Evolutionary conservation across 2,888 invertebrate species (phyloP).

Genomic region (Pemphredon lugubris): DNA sequence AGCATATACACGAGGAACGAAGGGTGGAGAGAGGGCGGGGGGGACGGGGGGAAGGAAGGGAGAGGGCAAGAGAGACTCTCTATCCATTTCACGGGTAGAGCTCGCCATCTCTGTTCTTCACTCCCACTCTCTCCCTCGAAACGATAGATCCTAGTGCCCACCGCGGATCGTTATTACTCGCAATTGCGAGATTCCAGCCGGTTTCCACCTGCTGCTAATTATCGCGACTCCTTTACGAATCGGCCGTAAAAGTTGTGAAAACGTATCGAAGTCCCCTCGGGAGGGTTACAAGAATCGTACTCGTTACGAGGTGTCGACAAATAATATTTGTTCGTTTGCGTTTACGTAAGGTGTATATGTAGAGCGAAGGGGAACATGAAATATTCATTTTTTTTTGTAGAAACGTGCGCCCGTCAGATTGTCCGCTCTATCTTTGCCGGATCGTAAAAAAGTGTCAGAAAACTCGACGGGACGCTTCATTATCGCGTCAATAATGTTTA

Average conservation of each 20-base stretch:
- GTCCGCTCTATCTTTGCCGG: not conserved
- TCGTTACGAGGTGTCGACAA: constrained; percentile 22
- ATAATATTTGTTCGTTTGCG: too few relatives aligned
- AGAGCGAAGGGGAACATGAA: too few relatives aligned
- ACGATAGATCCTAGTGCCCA: constrained; percentile 25
- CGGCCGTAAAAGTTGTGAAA: constrained; percentile 13
- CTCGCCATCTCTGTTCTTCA: constrained; percentile 19
- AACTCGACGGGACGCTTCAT: constrained; percentile 44
- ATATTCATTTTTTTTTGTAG: too few relatives aligned
- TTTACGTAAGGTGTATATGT: too few relatives aligned
- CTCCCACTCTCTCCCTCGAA: constrained; percentile 17
- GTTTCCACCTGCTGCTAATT: constrained; percentile 41
- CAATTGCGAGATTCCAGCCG: constrained; percentile 39
- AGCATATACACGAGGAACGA: constrained; percentile 79
- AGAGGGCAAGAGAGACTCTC: constrained; percentile 14
- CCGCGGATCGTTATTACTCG: constrained; percentile 44
- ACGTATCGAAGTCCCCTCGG: not conserved
- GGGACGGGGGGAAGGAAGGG: constrained; percentile 15
- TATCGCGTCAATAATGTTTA: constrained; percentile 69
- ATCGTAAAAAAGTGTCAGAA: constrained; percentile 52
- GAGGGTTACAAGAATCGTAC: not conserved
- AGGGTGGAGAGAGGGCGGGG: constrained; percentile 27
- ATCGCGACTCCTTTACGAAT: constrained; percentile 1
- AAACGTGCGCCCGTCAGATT: too few relatives aligned
- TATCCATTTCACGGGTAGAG: constrained; percentile 53